Percentiles rank a stretch among this genome's conserved stretches.
Evolutionary conservation across 2,888 invertebrate genomes (phyloP).

Genomic region (Crematogaster levior): DNA sequence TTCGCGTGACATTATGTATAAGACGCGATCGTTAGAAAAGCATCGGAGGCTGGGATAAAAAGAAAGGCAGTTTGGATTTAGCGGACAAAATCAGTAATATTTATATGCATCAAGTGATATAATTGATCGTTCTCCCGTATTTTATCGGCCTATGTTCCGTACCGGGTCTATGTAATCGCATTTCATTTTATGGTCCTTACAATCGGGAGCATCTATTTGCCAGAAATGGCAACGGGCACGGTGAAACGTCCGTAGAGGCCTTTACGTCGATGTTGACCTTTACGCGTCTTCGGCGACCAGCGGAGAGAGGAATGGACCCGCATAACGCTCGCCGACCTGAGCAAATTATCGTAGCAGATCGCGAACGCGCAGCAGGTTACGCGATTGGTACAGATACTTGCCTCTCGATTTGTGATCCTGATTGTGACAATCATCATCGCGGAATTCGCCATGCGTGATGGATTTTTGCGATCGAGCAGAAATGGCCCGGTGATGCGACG

Average conservation of each 20-base stretch:
- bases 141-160: neutral
- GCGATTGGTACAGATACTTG: conserved; percentile 6
- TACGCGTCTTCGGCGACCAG: conserved; percentile 67
- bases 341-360: conserved; percentile 46
- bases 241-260: conserved; percentile 73
- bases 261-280: conserved; percentile 73
- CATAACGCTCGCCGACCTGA: conserved; percentile 57
- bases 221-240: conserved; percentile 76
- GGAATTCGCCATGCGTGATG: conserved; percentile 35
- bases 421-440: neutral
- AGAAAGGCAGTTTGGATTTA: neutral
- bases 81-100: neutral
- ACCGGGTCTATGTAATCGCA: neutral
- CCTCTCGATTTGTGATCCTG: neutral
- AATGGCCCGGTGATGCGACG: conserved; percentile 3
- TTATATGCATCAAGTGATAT: neutral
- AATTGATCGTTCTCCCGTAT: neutral
- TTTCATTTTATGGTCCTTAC: conserved; percentile 3
- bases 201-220: conserved; percentile 67
- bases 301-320: conserved; percentile 71
- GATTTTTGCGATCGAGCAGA: conserved; percentile 59
- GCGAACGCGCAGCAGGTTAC: conserved; percentile 34
- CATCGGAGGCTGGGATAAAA: neutral
- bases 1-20: neutral
- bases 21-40: neutral